These are phyloP conservation scores for Pachypeltis micranthus DNA, from an alignment of 1,140 invertebrate genomes.

Conservation along the genomic window DNA sequence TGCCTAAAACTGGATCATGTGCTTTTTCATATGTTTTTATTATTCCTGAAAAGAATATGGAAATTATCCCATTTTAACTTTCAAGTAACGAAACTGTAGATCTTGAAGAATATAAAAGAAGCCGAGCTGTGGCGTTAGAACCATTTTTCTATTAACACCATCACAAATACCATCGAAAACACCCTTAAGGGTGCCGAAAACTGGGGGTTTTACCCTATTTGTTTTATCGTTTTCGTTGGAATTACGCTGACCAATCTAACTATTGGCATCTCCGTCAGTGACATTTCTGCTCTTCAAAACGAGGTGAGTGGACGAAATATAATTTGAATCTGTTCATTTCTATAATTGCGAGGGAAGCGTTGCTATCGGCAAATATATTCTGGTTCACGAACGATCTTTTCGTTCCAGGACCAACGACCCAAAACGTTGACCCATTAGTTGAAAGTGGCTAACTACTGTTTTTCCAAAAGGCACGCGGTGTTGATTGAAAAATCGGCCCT, in stretches of 20 bases:
- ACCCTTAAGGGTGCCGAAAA: not conserved
- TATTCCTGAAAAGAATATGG: not conserved
- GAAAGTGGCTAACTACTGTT: no score
- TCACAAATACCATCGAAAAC: not conserved
- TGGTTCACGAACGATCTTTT: no score
- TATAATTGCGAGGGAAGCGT: no score
- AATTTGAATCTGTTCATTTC: not conserved
- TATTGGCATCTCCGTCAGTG: not conserved
- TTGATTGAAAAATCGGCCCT: no score
- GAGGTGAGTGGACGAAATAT: not conserved
- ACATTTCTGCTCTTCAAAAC: not conserved
- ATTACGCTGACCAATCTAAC: not conserved
- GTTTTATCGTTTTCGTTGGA: not conserved
- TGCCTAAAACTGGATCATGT: conserved; percentile 5
- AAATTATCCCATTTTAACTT: not conserved
- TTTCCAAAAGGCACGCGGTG: no score
- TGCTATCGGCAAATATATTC: no score
- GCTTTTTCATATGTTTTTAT: not conserved
- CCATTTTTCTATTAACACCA: not conserved
- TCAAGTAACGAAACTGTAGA: not conserved
- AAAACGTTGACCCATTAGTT: no score
- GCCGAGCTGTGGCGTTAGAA: not conserved
- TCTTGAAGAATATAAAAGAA: not conserved
- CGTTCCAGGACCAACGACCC: no score
- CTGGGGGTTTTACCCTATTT: not conserved